Evolutionary conservation across 2,797 vertebrate genomes (phyloP), one percentile per base, ranked within the genome.

Genomic region (Enteromius radiatus): DNA sequence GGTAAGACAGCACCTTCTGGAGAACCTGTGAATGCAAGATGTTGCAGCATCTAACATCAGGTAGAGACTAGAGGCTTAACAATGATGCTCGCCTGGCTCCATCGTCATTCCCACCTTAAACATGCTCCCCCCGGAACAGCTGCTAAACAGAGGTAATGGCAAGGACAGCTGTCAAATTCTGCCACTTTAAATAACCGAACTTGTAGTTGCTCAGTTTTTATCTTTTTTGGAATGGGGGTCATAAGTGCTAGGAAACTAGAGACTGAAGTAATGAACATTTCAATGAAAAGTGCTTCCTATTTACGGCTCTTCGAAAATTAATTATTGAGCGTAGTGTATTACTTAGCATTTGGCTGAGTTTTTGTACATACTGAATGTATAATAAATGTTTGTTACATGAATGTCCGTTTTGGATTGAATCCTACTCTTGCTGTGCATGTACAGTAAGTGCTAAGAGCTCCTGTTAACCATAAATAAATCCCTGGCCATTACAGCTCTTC

Each of bases 121-220:
- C 2, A 54, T 31, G 33, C 21, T 75, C 33, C 17, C 56, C 63
- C 54, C 21, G 23, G 23, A 45, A 59, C 63, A 82, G 41, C 64
- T 70, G 41, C 49, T 69, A 70, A 76, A 43, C 28, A 70, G 14
- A 83, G 47, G 47, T 45, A 54, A 67, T 43, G 47, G 33, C 36
- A 31, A 33, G 19, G 61, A 59, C 63, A 76, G 31, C 47, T 15
- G 45, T 63, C 45, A 65, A 41, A 67, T 76, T 76, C 47, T 67
- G 23, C n/a, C 47, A 56, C 63, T 64, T 76, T 36, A n/a, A 63
- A 26, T 23, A 33, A 80, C 19, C 0, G 0, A 59, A 71, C 41
- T 38, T 47, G 26, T 14, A 23, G 41, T 2, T 71, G 56, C 47
- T 43, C 31, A 21, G 0, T 23, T 61, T 38, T 41, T 4, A 15